Evolutionary conservation across 2,888 invertebrate genomes (phyloP), one percentile per base, ranked within the genome.

Genomic region (Norana najaformis): DNA sequence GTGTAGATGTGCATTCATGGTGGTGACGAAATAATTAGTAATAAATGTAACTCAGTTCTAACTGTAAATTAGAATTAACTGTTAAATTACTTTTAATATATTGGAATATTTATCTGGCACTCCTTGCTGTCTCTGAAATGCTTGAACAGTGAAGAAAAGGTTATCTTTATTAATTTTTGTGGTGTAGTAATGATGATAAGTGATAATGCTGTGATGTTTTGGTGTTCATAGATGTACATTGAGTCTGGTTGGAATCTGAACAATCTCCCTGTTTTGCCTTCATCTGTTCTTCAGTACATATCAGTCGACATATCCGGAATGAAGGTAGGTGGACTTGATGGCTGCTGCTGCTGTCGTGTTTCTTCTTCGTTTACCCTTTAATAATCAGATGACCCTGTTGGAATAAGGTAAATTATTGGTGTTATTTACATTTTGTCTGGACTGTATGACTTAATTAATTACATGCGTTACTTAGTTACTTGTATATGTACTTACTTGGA

Each of bases 221-320:
- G 53, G 30, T 69, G 30, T 69, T 69, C 30, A 69, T 92, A 94
- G 94, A 94, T 94, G 88, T 94, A 94, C 91, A 93, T 94, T 83
- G 93, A 93, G 89, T 98, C 98, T 35, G 97, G 97, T 89, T 99
- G 99, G 99, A 99, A 99, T 95, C 96, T 99, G 91, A 99, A 99
- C 95, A 99, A 99, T 95, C 95, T 99, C 92, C 98, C 99, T 0
- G 97, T 99, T 35, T 95, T 89, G 36, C 83, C 90, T 30, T 69
- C 88, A 30, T 90, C 90, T 8, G 89, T 89, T 38, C 89, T 90
- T 23, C 88, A 88, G 39, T 90, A 69, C 39, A 90, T 90, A 23
- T 89, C 89, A 37, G 90, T 37, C 20, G 90, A 90, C 69, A 88
- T 90, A 38, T 90, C 90, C 16, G 90, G 90, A 35, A 90, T 90